These are phyloP conservation scores for Entomyzon cyanotis DNA, from an alignment of 2,113 vertebrate species.

Conservation along the genomic window DNA sequence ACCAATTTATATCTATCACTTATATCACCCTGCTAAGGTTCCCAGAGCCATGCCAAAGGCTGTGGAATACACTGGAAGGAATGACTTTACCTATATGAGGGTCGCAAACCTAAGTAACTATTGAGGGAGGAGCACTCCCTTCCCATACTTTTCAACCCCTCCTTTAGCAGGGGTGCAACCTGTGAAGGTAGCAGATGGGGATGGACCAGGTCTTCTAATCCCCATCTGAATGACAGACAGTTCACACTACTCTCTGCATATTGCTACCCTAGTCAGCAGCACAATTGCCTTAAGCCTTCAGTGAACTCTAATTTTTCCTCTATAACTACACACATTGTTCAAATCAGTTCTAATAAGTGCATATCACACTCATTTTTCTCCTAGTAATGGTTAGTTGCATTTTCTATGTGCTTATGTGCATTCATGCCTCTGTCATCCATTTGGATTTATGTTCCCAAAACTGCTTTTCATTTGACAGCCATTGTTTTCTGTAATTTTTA, in stretches of 20 bases:
- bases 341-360: not conserved
- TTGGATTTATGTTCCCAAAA: constrained; percentile 38
- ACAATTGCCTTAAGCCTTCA: not conserved
- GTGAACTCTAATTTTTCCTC: not conserved
- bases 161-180: not conserved
- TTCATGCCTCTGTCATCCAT: not conserved
- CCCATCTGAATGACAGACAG: not conserved
- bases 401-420: not conserved
- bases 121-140: not conserved
- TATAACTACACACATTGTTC: not conserved
- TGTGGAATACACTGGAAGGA: not conserved
- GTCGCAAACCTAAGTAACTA: not conserved
- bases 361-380: not conserved
- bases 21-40: not conserved
- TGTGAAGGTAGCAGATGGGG: not conserved
- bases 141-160: not conserved
- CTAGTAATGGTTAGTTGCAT: not conserved
- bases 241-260: not conserved
- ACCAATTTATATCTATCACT: not conserved
- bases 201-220: not conserved
- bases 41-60: not conserved
- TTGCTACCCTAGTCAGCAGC: not conserved
- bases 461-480: constrained; percentile 12
- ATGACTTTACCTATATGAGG: not conserved
- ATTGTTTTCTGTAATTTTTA: constrained; percentile 28